phyloP scores from a whole-genome alignment of 2,113 vertebrate species.

The Camelus dromedarius region DNA sequence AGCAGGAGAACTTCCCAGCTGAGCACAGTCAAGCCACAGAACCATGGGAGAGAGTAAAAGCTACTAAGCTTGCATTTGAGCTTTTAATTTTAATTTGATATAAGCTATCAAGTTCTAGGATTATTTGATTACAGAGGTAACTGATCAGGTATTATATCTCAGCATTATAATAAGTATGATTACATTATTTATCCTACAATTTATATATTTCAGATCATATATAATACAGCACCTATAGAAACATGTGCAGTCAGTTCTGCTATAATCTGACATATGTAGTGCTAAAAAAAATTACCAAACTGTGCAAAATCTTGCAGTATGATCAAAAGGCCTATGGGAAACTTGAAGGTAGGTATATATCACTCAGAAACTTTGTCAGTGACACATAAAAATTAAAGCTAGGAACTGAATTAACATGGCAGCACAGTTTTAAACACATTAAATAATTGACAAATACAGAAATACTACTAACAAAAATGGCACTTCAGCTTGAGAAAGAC shows the following conservation, averaged over 20 bases:
- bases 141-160: background rate
- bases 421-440: background rate
- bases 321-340: background rate
- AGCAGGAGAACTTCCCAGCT: background rate
- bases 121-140: background rate
- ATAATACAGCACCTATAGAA: background rate
- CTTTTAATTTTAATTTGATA: background rate
- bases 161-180: background rate
- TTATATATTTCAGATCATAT: background rate
- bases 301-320: background rate
- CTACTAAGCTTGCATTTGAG: background rate
- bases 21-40: background rate
- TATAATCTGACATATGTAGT: background rate
- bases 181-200: background rate
- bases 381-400: background rate
- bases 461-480: background rate
- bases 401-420: background rate
- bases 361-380: background rate
- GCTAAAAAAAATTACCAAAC: background rate
- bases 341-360: fast-evolving
- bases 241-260: background rate
- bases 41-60: background rate
- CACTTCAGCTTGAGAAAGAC: background rate
- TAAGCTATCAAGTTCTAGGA: background rate
- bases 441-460: background rate